phyloP scores from a whole-genome alignment of 2,797 vertebrate genomes.

The Chelidonichthys spinosus region DNA sequence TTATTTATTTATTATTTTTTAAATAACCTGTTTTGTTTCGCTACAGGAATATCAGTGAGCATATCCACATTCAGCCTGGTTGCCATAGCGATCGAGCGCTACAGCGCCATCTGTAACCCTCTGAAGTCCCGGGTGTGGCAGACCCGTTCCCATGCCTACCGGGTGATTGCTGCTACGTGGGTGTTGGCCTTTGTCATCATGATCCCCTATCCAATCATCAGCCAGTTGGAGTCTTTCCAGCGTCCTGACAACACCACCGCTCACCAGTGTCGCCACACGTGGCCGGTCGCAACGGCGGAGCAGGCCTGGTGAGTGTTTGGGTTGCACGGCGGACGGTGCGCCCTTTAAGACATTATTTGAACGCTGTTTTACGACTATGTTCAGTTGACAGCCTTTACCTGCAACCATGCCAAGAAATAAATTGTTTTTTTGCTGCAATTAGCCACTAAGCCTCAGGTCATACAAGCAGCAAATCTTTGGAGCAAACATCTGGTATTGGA shows the following conservation, averaged over 20 bases:
- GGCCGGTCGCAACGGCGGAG: conserved; percentile 85
- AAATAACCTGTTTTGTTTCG: conserved; percentile 30
- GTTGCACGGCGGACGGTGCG: background rate
- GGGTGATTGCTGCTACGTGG: conserved; percentile 94
- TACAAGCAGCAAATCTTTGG: background rate
- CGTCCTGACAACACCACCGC: conserved; percentile 69
- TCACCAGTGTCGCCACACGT: conserved; percentile 87
- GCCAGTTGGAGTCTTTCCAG: conserved; percentile 74
- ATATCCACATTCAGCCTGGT: conserved; percentile 97
- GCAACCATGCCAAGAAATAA: background rate
- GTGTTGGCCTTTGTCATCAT: conserved; percentile 90
- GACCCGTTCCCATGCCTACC: conserved; percentile 94
- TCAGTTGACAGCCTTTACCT: background rate
- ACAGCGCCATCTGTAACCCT: conserved; percentile 97
- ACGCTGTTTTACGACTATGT: background rate
- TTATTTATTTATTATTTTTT: conserved; percentile 10
- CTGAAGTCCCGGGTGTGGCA: conserved; percentile 95
- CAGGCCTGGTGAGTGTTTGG: conserved; percentile 89
- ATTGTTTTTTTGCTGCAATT: background rate
- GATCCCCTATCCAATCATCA: conserved; percentile 93
- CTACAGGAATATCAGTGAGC: conserved; percentile 93
- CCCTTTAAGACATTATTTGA: background rate
- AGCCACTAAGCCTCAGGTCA: background rate
- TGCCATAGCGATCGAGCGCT: conserved; percentile 96
- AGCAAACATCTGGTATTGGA: background rate